These are phyloP conservation scores for Smutsia temminckii DNA, from an alignment of 2,797 vertebrate genomes.

Conservation along the genomic window DNA sequence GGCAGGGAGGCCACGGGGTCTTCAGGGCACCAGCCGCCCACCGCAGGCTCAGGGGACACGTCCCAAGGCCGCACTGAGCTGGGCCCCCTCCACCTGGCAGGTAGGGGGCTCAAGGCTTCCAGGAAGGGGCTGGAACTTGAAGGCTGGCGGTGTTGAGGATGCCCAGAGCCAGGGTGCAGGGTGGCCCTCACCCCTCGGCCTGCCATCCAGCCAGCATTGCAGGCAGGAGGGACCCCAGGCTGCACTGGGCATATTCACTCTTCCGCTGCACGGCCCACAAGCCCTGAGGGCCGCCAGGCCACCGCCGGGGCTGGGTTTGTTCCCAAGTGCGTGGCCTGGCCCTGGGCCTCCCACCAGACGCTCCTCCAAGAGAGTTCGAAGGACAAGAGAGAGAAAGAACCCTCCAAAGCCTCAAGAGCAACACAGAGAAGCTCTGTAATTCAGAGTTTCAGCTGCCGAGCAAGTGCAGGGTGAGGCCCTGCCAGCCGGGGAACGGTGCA, in stretches of 20 bases:
- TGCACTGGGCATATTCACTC: fast-evolving
- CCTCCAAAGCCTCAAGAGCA: conserved; percentile 3
- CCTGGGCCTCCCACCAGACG: neutral
- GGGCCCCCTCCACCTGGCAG: neutral
- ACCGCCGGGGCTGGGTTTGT: neutral
- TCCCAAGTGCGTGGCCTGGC: neutral
- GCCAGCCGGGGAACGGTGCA: fast-evolving
- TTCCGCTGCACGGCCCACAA: fast-evolving
- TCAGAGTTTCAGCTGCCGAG: fast-evolving
- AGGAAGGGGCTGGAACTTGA: fast-evolving
- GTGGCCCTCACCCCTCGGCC: neutral
- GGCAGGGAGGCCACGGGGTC: neutral
- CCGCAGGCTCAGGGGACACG: neutral
- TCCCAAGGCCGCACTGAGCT: neutral
- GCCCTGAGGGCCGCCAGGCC: too few species aligned
- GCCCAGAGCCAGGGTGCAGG: neutral
- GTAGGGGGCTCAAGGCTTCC: neutral
- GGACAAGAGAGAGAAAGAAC: neutral
- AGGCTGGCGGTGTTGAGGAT: neutral
- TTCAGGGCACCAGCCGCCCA: neutral
- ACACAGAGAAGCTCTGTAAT: neutral
- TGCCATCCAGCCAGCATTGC: neutral
- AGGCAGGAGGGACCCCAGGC: neutral
- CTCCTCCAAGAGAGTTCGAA: neutral
- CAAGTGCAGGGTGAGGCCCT: neutral